phyloP scores from a whole-genome alignment of 2,113 vertebrate species.

The Mastomys coucha region DNA sequence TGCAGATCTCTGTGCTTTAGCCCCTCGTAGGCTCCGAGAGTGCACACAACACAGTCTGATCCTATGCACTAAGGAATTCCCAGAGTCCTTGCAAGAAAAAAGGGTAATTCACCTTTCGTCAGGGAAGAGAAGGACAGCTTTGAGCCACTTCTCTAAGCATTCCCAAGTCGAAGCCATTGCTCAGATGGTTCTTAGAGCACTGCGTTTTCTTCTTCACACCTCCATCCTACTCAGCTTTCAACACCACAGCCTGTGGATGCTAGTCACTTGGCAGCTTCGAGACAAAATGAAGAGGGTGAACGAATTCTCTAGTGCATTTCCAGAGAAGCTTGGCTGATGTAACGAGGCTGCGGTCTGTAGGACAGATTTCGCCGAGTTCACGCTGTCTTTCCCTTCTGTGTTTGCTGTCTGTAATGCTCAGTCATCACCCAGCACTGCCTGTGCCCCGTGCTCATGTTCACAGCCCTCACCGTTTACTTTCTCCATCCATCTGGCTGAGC shows the following conservation, averaged over 20 bases:
- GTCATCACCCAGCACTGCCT: slow-evolving; percentile 79
- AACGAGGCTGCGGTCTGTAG: slow-evolving; percentile 83
- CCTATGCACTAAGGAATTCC: not conserved
- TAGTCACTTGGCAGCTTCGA: not conserved
- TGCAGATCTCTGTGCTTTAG: no score
- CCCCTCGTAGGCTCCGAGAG: not conserved
- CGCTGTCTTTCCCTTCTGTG: slow-evolving; percentile 60
- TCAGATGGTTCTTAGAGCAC: no score
- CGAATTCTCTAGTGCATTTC: slow-evolving; percentile 66
- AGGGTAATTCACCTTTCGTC: not conserved
- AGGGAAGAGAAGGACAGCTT: not conserved
- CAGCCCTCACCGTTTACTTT: slow-evolving; percentile 57
- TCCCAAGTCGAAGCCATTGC: not conserved
- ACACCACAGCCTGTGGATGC: slow-evolving; percentile 30
- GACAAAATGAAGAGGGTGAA: slow-evolving; percentile 75
- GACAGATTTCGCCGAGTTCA: slow-evolving; percentile 83
- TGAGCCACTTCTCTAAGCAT: not conserved
- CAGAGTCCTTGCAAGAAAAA: not conserved
- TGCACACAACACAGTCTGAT: not conserved
- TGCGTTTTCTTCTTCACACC: slow-evolving; percentile 44
- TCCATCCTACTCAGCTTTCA: slow-evolving; percentile 60
- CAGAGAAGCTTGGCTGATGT: slow-evolving; percentile 77
- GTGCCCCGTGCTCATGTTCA: slow-evolving; percentile 64
- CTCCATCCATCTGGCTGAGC: slow-evolving; percentile 30
- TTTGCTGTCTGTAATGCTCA: slow-evolving; percentile 75